These are phyloP conservation scores for Umimayanthus chanpuru DNA, from an alignment of 92 coral and sea anemone genomes.

Conservation along the genomic window DNA sequence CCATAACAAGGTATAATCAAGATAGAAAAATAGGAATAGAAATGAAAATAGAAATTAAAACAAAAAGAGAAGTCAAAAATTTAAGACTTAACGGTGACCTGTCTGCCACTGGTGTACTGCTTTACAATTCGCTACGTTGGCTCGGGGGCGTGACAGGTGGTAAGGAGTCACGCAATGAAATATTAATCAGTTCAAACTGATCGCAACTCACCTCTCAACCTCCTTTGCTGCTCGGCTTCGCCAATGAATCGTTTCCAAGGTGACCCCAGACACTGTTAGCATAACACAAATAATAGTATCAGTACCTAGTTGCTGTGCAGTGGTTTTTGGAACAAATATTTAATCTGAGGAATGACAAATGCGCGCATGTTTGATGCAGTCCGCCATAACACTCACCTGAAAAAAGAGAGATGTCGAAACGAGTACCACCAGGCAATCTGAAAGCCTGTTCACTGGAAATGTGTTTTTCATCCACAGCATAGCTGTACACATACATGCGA, in stretches of 20 bases:
- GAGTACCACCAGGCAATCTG: not conserved
- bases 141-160: constrained; percentile 19
- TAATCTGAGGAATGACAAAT: not conserved
- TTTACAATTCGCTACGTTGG: not conserved
- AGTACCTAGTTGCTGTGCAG: not conserved
- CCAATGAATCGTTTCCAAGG: not conserved
- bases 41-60: too few relatives aligned
- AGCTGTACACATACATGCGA: not conserved
- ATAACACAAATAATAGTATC: not conserved
- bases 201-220: not conserved
- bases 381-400: not conserved
- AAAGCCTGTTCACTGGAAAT: not conserved
- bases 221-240: not conserved
- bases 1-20: too few relatives aligned
- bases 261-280: constrained; percentile 6
- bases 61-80: too few relatives aligned
- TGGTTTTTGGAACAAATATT: not conserved
- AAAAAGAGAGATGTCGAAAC: not conserved
- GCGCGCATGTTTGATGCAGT: not conserved
- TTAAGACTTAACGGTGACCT: not conserved
- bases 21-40: too few relatives aligned
- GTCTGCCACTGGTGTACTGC: not conserved
- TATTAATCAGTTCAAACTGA: not conserved
- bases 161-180: constrained; percentile 14
- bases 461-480: not conserved